Conservation (phyloP, 2,888 invertebrate genomes). For the Tenthredo amoena region DNA sequence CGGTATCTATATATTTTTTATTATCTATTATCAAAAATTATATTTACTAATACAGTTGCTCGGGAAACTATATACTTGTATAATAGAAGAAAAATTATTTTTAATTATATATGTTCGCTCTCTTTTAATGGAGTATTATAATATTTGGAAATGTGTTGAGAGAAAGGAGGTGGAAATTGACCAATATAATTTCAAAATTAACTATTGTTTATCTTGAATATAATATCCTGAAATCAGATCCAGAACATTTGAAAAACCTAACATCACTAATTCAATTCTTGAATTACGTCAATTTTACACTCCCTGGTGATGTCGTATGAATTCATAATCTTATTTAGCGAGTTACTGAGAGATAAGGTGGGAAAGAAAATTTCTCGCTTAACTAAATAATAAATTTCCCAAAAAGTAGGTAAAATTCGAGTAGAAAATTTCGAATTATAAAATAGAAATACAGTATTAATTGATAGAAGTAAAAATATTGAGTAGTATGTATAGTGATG, state of each 20-base stretch:
- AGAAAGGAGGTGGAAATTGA: not conserved
- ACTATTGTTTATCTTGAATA: not conserved
- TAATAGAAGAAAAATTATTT: not conserved
- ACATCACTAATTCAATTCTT: not conserved
- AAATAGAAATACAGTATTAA: conserved; percentile 5
- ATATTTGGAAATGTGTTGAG: not conserved
- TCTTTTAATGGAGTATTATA: conserved; percentile 7
- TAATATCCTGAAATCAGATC: not conserved
- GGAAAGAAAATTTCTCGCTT: not conserved
- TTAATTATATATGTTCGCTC: conserved; percentile 13
- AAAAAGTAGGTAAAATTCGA: not conserved
- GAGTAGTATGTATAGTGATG: not conserved
- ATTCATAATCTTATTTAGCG: conserved; percentile 17
- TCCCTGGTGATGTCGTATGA: not conserved
- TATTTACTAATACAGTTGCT: not conserved
- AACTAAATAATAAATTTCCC: not conserved
- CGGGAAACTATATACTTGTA: not conserved
- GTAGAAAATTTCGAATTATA: not conserved
- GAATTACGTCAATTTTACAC: conserved; percentile 2
- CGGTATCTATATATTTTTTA: not conserved
- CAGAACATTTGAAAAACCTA: not conserved
- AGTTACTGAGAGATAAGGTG: not conserved
- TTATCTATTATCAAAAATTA: not conserved
- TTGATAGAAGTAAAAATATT: not conserved
- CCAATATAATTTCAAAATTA: not conserved